Conservation (phyloP, 2,888 invertebrate genomes). For the Euzophera pinguis region DNA sequence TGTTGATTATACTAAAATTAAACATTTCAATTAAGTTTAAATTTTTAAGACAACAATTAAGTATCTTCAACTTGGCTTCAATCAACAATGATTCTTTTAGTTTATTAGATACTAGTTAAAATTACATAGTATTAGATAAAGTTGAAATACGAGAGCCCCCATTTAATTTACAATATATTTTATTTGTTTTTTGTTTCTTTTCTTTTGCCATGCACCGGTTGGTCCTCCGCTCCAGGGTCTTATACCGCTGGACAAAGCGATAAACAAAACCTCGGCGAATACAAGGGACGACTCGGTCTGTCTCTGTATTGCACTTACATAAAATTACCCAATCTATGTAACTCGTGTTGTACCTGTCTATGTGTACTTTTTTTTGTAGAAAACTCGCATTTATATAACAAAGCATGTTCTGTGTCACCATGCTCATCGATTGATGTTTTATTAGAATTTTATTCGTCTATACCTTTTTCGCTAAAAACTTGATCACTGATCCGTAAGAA, state of each 20-base stretch:
- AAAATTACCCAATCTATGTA: conserved; percentile 47
- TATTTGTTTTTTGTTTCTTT: conserved; percentile 63
- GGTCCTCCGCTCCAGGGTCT: conserved; percentile 67
- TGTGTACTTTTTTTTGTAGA: conserved; percentile 31
- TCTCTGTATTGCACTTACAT: conserved; percentile 63
- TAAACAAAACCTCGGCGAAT: conserved; percentile 74
- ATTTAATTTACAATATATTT: conserved; percentile 53
- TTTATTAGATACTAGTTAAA: conserved; percentile 56
- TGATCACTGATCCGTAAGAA: background rate
- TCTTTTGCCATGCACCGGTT: conserved; percentile 64
- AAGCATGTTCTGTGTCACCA: conserved; percentile 66
- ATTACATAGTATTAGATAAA: conserved; percentile 56
- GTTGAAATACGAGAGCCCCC: conserved; percentile 46
- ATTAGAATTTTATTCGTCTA: conserved; percentile 15
- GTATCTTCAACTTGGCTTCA: background rate
- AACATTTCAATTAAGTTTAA: too few species aligned
- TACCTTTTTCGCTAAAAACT: conserved; percentile 18
- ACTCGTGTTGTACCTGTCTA: conserved; percentile 59
- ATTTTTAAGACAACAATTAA: too few species aligned
- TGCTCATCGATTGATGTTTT: conserved; percentile 28
- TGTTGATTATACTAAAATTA: conserved; percentile 45
- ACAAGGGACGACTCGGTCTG: conserved; percentile 75
- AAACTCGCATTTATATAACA: conserved; percentile 33
- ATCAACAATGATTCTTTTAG: conserved; percentile 73
- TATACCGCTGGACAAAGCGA: conserved; percentile 76